Base-by-base conservation (phyloP, 2,113 vertebrate species). In the Pterocles gutturalis region DNA sequence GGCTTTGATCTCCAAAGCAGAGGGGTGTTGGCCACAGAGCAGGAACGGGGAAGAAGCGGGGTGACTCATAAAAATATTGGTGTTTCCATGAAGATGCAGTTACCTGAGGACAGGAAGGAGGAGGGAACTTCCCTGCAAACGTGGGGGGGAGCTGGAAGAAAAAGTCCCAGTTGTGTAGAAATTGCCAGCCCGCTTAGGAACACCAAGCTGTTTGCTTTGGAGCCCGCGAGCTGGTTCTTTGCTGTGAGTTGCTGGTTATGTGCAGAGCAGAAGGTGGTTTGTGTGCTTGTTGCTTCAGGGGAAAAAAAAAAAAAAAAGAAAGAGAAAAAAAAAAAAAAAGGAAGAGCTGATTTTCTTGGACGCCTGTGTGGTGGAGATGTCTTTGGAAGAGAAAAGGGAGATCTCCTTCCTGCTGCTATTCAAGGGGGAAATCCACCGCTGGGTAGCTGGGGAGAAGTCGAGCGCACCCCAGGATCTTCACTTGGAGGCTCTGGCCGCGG, bases 21-120 rank as follows among this genome's bases (percentile, higher is more conserved):
- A 92, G 61, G 83, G 92, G 87, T 87, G 93, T 94, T 83, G 95
- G 95, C 92, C 43, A 26, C 70, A 8, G 87, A 90, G 81, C 60
- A 31, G 83, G 53, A 81, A 46, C 12, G 11, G 84, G 41, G 31
- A 57, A 69, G 28, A 15, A 76, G 70, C 49, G 33, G n/a, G 25
- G 34, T 95, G 96, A 95, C 93, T 96, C 93, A 92, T 95, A 91
- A 89, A 95, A 89, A 91, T 82, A 87, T 87, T 94, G 89, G 73
- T 91, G 91, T 97, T 97, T 93, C 96, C 96, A 93, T 96, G 94
- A 96, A 92, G 94, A 93, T 95, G 87, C 93, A 71, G 91, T 95
- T 96, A 97, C 96, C 96, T 97, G 96, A 93, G 96, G 94, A 94
- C 81, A 87, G 81, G 89, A 87, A 82, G 81, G 84, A 95, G 96